Base-by-base conservation (phyloP, 2,888 invertebrate species). In the Thecophora atra region DNA sequence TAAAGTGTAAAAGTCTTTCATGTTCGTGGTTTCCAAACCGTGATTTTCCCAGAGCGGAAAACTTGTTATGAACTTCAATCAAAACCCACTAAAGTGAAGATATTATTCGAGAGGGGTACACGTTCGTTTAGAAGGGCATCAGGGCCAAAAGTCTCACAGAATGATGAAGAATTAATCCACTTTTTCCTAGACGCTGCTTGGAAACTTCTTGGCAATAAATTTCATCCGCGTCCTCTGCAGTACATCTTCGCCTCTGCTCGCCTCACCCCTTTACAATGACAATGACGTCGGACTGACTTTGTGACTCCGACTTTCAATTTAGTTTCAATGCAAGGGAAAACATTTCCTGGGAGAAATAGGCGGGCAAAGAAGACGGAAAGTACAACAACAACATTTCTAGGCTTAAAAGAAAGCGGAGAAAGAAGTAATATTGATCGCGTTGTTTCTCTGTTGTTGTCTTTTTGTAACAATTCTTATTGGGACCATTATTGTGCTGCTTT, bases 21-120 rank as follows among this genome's bases (percentile, higher is more conserved):
- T 11, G 44, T 13, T 44, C 13, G 44, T 44, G 44, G 8, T 44
- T 44, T 44, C 44, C 44, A 82, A 82, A 80, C 80, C 83, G 83
- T 83, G 83, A 82, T 80, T 76, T 79, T 82, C 79, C 81, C 81
- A 83, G 82, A 81, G 81, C 82, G 83, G 81, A 81, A 54, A 54
- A 21, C 21, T 21, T 54, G 83, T 71, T 75, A 70, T 71, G 76
- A 47, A 47, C 47, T 47, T 17, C 47, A 13, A 11, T 47, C 13
- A 47, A 47, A n/a, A 4, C 47, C 4, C 15, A 24, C 3, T 24
- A 24, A 58, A 37, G n/a, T 28, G 4, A 42, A 63, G 19, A n/a
- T 30, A 37, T 26, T 75, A 73, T 72, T 77, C 75, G 71, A 65
- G 70, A 75, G 58, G 71, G 62, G 58, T 63, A 62, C 15, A 30